These are phyloP conservation scores for Sceliomorpha sp. DNA, from an alignment of 2,888 invertebrate species.

Conservation along the genomic window DNA sequence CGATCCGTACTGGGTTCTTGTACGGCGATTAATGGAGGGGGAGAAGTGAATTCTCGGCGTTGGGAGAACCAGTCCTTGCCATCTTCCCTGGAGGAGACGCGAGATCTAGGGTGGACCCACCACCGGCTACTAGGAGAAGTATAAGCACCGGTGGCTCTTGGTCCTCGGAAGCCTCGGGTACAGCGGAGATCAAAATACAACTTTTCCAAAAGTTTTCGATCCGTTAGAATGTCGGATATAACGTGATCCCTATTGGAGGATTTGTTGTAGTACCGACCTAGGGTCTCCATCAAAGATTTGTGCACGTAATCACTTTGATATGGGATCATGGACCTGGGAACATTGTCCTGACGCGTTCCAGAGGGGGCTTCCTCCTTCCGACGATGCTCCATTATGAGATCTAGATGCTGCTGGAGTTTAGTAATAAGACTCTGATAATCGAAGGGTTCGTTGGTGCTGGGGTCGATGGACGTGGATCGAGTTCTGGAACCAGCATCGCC, in stretches of 20 bases:
- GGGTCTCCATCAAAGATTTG: conserved; percentile 84
- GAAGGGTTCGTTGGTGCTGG: conserved; percentile 70
- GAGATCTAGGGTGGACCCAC: conserved; percentile 61
- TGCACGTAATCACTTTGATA: conserved; percentile 82
- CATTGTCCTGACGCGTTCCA: neutral
- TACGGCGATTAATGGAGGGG: conserved; percentile 86
- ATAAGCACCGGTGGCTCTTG: conserved; percentile 74
- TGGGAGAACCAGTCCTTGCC: conserved; percentile 56
- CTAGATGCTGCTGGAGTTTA: conserved; percentile 84
- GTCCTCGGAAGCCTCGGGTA: conserved; percentile 83
- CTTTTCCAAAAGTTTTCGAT: conserved; percentile 87
- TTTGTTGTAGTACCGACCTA: conserved; percentile 86
- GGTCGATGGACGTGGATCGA: conserved; percentile 12
- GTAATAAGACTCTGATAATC: conserved; percentile 85
- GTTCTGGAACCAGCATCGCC: conserved; percentile 74
- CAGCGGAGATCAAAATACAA: conserved; percentile 87
- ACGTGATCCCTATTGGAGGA: conserved; percentile 85
- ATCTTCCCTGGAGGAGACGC: conserved; percentile 56
- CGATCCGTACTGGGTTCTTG: conserved; percentile 83
- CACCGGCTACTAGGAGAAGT: conserved; percentile 74
- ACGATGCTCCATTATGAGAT: conserved; percentile 75
- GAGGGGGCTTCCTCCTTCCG: conserved; percentile 66
- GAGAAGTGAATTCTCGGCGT: conserved; percentile 78
- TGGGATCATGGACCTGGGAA: conserved; percentile 74
- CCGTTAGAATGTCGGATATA: conserved; percentile 87